A percentile compares a stretch with the other conserved stretches of the same genome.
These are phyloP conservation scores for Acronicta alni DNA, from an alignment of 2,888 invertebrate genomes.

Conservation along the genomic window DNA sequence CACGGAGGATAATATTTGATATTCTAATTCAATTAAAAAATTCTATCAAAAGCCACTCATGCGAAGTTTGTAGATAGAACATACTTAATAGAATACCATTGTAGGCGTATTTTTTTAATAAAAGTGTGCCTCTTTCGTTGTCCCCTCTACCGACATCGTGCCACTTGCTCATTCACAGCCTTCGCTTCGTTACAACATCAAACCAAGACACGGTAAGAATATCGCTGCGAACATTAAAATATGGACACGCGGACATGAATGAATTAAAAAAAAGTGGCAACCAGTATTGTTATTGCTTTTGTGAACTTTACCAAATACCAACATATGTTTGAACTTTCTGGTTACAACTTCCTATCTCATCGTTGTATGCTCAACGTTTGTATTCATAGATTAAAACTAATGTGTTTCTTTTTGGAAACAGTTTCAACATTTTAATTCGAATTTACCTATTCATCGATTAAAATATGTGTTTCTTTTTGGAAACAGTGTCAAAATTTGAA, in stretches of 20 bases:
- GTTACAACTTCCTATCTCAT: no score
- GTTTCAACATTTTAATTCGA: no score
- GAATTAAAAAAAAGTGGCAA: constrained; percentile 13
- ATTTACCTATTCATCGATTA: no score
- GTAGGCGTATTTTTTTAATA: background rate
- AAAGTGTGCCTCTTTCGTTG: constrained; percentile 5
- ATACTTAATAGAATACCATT: background rate
- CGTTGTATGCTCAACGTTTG: no score
- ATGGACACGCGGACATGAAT: constrained; percentile 10
- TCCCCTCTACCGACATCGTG: constrained; percentile 28
- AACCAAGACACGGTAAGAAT: constrained; percentile 2
- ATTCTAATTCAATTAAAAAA: no score
- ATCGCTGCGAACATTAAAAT: constrained; percentile 3
- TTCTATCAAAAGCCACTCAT: no score
- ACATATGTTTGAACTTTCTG: background rate
- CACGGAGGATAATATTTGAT: no score
- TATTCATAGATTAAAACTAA: no score
- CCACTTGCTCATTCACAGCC: constrained; percentile 26
- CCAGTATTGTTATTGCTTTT: constrained; percentile 3
- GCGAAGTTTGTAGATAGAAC: background rate
- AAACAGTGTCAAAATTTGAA: no score
- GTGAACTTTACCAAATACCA: background rate
- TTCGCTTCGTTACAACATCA: constrained; percentile 29
- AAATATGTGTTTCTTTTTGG: no score
- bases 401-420: no score